phyloP scores from a whole-genome alignment of 2,888 invertebrate species.

The Acanthopleura granulata region DNA sequence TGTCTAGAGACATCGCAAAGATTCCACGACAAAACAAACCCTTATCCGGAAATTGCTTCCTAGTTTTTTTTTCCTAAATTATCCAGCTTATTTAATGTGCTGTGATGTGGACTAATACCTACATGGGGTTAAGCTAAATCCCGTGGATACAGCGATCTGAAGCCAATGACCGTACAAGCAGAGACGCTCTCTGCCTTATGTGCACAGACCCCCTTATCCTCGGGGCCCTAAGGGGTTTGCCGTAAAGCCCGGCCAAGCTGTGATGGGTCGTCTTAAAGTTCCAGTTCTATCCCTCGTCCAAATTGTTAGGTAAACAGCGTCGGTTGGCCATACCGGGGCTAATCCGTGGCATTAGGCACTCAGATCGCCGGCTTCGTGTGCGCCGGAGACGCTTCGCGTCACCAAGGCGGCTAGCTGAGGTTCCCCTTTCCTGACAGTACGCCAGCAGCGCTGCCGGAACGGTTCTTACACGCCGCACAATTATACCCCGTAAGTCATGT shows the following conservation, averaged over 20 bases:
- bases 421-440: no score
- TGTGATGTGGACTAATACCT: neutral
- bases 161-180: neutral
- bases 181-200: neutral
- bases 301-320: constrained; percentile 12
- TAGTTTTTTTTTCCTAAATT: neutral
- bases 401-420: no score
- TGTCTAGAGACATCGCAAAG: no score
- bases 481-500: no score
- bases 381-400: no score
- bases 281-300: neutral
- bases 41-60: neutral
- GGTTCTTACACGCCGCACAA: no score
- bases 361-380: no score
- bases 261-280: constrained; percentile 3
- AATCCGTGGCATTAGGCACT: neutral
- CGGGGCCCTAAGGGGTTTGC: neutral
- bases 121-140: no score
- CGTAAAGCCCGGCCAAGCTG: neutral
- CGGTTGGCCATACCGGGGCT: neutral
- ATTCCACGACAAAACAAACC: no score
- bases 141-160: neutral
- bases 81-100: constrained; percentile 1
- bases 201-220: neutral
- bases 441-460: no score